phyloP scores from a whole-genome alignment of 2,113 vertebrate species.

The Myodes glareolus region DNA sequence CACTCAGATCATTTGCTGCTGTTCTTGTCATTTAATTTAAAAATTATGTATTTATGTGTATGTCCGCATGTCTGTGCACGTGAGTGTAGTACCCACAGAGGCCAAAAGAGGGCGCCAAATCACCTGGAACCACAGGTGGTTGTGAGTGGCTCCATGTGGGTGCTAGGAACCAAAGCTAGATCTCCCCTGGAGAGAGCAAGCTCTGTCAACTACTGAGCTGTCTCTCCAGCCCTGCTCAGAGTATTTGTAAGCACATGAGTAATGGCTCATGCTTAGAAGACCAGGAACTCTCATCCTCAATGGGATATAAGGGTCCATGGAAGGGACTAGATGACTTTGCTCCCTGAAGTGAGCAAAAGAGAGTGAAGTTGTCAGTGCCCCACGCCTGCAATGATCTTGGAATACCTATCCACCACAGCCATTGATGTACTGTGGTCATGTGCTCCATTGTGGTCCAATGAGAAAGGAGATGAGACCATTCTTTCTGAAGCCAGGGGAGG shows the following conservation, averaged over 20 bases:
- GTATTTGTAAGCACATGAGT: neutral
- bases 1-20: neutral
- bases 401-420: neutral
- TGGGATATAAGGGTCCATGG: accelerated
- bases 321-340: neutral
- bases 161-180: neutral
- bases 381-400: too few relatives aligned
- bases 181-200: neutral
- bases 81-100: neutral
- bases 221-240: neutral
- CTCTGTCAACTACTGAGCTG: neutral
- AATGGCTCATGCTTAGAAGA: accelerated
- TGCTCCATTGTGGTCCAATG: too few relatives aligned
- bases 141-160: neutral
- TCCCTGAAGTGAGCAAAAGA: too few relatives aligned
- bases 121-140: too few relatives aligned
- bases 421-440: neutral
- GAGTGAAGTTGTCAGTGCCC: too few relatives aligned
- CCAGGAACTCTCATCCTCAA: neutral
- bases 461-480: neutral
- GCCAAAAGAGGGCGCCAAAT: neutral
- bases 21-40: neutral
- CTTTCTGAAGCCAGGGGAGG: neutral
- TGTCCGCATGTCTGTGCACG: neutral
- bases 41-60: neutral